A percentile compares a stretch with the other conserved stretches of the same genome.
These are phyloP conservation scores for Lepus timidus DNA, from an alignment of 2,113 vertebrate species.

Conservation along the genomic window DNA sequence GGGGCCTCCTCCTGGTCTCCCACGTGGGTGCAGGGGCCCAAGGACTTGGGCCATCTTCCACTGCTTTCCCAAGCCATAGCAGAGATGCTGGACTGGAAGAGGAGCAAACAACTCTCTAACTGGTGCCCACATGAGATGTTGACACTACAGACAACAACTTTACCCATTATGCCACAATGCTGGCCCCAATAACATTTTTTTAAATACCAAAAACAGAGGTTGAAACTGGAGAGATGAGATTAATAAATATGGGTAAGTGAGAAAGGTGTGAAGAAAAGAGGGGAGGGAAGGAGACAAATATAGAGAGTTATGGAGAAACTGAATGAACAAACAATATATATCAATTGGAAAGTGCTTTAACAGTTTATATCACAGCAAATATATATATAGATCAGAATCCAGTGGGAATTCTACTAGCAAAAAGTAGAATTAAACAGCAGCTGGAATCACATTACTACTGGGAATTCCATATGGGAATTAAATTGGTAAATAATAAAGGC, in stretches of 20 bases:
- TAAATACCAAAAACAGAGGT: neutral
- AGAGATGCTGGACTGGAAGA: too few relatives aligned
- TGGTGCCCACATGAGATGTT: too few relatives aligned
- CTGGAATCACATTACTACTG: neutral
- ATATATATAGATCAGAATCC: neutral
- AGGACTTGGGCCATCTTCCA: too few relatives aligned
- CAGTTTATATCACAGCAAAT: neutral
- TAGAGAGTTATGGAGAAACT: too few relatives aligned
- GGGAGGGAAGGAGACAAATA: fast-evolving
- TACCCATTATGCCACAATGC: too few relatives aligned
- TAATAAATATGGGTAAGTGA: neutral
- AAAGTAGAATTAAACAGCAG: neutral
- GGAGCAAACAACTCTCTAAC: too few relatives aligned
- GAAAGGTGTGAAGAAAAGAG: neutral
- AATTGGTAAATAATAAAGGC: neutral
- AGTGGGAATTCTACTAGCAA: neutral
- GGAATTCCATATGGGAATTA: neutral
- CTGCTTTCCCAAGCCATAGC: too few relatives aligned
- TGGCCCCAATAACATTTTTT: neutral
- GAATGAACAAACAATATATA: neutral
- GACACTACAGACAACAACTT: too few relatives aligned
- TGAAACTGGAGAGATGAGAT: neutral
- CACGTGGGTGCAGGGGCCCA: too few relatives aligned
- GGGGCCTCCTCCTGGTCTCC: too few relatives aligned
- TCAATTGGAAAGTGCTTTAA: neutral